Conservation (phyloP, 2,113 vertebrate genomes). For the Emydocephalus ijimae region DNA sequence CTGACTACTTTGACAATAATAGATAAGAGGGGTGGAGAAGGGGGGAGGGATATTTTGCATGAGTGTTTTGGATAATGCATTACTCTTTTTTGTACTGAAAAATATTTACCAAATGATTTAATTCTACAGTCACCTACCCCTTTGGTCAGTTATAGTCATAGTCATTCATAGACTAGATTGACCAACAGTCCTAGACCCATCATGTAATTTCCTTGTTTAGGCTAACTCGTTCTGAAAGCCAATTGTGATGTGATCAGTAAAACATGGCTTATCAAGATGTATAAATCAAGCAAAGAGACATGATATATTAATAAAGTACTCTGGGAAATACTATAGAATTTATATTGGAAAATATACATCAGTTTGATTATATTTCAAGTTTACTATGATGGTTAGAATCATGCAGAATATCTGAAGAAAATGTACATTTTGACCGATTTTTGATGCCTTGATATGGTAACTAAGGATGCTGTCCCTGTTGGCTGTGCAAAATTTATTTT, state of each 20-base stretch:
- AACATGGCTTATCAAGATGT: background rate
- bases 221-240: background rate
- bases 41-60: background rate
- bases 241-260: background rate
- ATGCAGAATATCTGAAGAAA: background rate
- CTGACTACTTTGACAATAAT: background rate
- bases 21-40: background rate
- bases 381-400: background rate
- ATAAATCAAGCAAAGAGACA: background rate
- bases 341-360: background rate
- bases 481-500: background rate
- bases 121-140: background rate
- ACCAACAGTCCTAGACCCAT: background rate
- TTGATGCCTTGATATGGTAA: background rate
- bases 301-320: background rate
- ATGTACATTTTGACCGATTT: background rate
- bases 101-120: background rate
- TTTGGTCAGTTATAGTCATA: background rate
- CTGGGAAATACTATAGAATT: background rate
- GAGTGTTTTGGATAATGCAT: background rate
- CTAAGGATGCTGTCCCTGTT: background rate
- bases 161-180: background rate
- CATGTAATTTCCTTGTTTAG: background rate
- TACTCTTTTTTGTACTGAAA: background rate
- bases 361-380: background rate